Evolutionary conservation across 1,140 invertebrate species (phyloP).

Genomic region (Lepidurus couesii): DNA sequence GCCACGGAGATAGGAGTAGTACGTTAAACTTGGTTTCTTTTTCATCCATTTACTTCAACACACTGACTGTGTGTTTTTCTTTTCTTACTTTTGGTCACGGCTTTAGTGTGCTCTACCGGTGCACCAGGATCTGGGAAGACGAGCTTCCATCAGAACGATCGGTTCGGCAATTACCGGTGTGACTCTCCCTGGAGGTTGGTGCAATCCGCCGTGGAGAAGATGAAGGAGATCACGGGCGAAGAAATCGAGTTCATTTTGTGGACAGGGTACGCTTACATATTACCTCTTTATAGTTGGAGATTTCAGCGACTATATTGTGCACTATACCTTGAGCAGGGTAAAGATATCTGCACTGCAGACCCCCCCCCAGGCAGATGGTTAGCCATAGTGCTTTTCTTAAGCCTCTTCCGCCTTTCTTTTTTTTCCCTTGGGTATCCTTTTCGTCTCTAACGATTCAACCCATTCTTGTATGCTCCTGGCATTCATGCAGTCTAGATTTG

Average conservation of each 20-base stretch:
- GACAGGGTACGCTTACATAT: conserved; percentile 68
- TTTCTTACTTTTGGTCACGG: background rate
- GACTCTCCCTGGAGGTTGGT: conserved; percentile 80
- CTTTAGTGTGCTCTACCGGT: background rate
- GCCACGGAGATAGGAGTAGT: conserved; percentile 54
- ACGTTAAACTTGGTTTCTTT: background rate
- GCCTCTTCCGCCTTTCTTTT: background rate
- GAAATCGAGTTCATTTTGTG: conserved; percentile 80
- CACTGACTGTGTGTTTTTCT: background rate
- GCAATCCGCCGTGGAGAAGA: conserved; percentile 73
- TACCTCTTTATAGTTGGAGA: background rate
- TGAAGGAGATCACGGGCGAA: conserved; percentile 64
- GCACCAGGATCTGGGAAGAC: background rate
- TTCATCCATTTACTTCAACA: background rate
- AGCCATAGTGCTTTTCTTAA: background rate
- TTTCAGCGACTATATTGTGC: background rate
- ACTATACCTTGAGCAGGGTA: background rate
- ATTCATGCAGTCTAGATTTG: no score
- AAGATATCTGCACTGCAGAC: background rate
- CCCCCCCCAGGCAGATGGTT: background rate
- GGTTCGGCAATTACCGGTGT: conserved; percentile 71
- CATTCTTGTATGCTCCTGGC: no score
- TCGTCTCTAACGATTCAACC: no score
- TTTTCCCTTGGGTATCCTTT: background rate
- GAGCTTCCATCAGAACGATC: conserved; percentile 23